Evolutionary conservation across 2,888 invertebrate genomes (phyloP), one percentile per base, ranked within the genome.

Genomic region (Phania funesta): DNA sequence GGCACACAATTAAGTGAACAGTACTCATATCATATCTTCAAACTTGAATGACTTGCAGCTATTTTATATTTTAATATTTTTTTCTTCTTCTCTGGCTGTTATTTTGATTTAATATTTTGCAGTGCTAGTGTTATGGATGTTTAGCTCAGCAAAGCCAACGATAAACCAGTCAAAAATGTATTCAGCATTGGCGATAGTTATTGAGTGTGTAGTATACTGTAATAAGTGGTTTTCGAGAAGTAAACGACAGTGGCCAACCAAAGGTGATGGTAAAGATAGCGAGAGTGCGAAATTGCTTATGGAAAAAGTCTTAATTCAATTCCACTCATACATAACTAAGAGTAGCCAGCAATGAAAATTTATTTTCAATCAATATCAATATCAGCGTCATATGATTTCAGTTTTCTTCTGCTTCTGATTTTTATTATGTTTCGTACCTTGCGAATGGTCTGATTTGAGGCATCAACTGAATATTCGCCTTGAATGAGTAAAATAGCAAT

Each of bases 271-370:
- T 50, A 68, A 58, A 62, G 79, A 80, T 80, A 86, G 84, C 84
- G 84, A 86, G 87, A 87, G 86, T 86, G 86, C 85, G 83, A 87
- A 85, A 83, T 80, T 84, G 80, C 62, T 70, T 70, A 70, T 75
- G 80, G 62, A 70, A 60, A 54, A 22, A 60, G 67, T 65, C 62
- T 65, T 62, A 77, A 60, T 78, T 65, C 67, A 76, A 65, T 24
- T 9, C 22, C 8, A 32, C 52, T 41, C 41, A 50, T 62, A 18
- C 44, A 20, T 20, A 35, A 18, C 56, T 74, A 60, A 24, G 29
- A 4, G 4, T 50, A 77, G 54, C n/a, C 50, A 74, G 54, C 73
- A 77, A 58, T 68, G 48, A 46, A 76, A 76, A 65, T 58, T 50
- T 41, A 82, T 68, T 62, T 70, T 67, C 68, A 60, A 76, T 52